These are phyloP conservation scores for Mastomys coucha DNA, from an alignment of 2,113 vertebrate species.

Conservation along the genomic window DNA sequence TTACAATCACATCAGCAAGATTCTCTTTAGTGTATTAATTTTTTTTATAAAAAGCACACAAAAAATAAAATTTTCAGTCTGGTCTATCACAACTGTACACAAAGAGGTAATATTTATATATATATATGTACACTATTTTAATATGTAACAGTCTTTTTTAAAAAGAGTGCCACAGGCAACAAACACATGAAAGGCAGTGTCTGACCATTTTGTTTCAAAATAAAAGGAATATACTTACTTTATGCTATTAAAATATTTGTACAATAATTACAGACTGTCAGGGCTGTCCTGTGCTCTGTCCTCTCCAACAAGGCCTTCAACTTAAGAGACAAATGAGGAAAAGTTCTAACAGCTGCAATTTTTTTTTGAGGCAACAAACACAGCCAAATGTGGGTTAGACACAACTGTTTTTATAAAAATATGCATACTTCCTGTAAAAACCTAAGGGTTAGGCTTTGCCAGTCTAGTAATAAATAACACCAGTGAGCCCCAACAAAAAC, in stretches of 20 bases:
- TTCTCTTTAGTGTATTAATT: slow-evolving; percentile 92
- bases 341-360: slow-evolving; percentile 79
- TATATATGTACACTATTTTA: slow-evolving; percentile 85
- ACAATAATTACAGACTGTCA: slow-evolving; percentile 89
- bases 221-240: slow-evolving; percentile 89
- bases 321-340: slow-evolving; percentile 85
- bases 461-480: slow-evolving; percentile 81
- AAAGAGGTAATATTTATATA: slow-evolving; percentile 88
- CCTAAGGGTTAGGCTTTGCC: slow-evolving; percentile 79
- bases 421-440: slow-evolving; percentile 83
- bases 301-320: slow-evolving; percentile 84
- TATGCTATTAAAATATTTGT: slow-evolving; percentile 89
- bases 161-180: slow-evolving; percentile 89
- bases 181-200: slow-evolving; percentile 89
- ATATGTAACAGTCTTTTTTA: slow-evolving; percentile 91
- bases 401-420: slow-evolving; percentile 87
- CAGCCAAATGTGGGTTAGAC: slow-evolving; percentile 76
- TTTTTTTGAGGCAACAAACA: slow-evolving; percentile 77
- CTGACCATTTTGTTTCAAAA: slow-evolving; percentile 89
- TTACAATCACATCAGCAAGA: slow-evolving; percentile 91
- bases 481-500: slow-evolving; percentile 71
- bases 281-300: slow-evolving; percentile 88
- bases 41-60: slow-evolving; percentile 91
- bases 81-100: slow-evolving; percentile 92
- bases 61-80: slow-evolving; percentile 91